phyloP scores from a whole-genome alignment of 2,797 vertebrate genomes.

The Tadarida brasiliensis region DNA sequence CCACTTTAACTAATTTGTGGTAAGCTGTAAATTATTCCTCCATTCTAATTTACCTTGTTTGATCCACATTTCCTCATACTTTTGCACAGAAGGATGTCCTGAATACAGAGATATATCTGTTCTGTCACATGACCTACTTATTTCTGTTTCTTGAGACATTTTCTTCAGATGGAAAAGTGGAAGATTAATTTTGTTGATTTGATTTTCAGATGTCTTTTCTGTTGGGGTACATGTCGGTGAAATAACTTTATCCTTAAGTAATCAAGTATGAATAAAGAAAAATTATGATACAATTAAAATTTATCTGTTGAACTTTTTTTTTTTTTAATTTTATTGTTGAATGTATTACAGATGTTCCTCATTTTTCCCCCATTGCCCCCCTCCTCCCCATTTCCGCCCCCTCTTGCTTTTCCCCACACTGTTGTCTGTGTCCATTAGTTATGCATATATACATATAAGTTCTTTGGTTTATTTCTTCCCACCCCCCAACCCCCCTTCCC shows the following conservation, averaged over 20 bases:
- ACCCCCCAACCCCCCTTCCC: too few species aligned
- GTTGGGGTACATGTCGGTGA: constrained; percentile 84
- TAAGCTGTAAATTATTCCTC: constrained; percentile 91
- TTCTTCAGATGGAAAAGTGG: not conserved
- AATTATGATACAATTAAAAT: constrained; percentile 83
- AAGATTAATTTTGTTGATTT: constrained; percentile 78
- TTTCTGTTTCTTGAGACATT: constrained; percentile 64
- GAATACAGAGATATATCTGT: constrained; percentile 51
- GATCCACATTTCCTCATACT: constrained; percentile 93
- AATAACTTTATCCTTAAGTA: constrained; percentile 90
- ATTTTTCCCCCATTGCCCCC: too few species aligned
- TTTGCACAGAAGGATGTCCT: constrained; percentile 87
- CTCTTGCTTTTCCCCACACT: too few species aligned
- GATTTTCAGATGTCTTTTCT: constrained; percentile 81
- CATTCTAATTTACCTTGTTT: constrained; percentile 92
- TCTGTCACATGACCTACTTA: constrained; percentile 57
- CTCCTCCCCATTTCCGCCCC: too few species aligned
- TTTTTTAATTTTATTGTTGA: too few species aligned
- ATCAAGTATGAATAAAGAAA: constrained; percentile 87
- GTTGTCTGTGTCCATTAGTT: too few species aligned
- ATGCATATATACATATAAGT: too few species aligned
- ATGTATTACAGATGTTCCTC: too few species aligned
- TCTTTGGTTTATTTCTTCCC: too few species aligned
- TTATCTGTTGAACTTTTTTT: too few species aligned
- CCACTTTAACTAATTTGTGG: constrained; percentile 92